phyloP scores from a whole-genome alignment of 2,113 vertebrate genomes.

The Phainopepla nitens region DNA sequence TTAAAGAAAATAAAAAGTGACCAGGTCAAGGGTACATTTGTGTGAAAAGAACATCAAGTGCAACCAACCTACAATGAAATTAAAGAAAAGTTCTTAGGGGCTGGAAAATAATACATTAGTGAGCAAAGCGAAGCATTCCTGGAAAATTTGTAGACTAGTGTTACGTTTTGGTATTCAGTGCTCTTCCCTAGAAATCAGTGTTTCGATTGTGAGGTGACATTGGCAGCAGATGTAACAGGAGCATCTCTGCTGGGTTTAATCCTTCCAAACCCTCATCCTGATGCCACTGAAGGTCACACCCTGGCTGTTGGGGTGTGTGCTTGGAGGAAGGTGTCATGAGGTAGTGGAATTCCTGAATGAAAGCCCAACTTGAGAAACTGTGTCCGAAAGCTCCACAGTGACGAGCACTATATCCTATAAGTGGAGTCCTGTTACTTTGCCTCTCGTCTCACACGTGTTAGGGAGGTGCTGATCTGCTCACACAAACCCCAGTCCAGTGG shows the following conservation, averaged over 20 bases:
- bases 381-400: background rate
- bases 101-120: background rate
- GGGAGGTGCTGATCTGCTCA: background rate
- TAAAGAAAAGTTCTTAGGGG: background rate
- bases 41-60: background rate
- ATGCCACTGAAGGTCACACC: background rate
- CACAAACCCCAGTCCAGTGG: background rate
- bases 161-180: background rate
- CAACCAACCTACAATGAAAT: background rate
- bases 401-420: background rate
- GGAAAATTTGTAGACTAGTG: background rate
- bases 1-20: background rate
- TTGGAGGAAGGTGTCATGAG: background rate
- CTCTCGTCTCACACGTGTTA: accelerated
- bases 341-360: background rate
- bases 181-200: background rate
- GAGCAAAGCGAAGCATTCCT: background rate
- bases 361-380: background rate
- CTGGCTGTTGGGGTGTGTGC: background rate
- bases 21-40: accelerated
- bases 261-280: background rate
- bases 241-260: background rate
- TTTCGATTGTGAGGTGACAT: background rate
- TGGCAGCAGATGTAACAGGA: background rate
- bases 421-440: background rate